These are phyloP conservation scores for Augochlora pura DNA, from an alignment of 1,140 invertebrate species.

Conservation along the genomic window DNA sequence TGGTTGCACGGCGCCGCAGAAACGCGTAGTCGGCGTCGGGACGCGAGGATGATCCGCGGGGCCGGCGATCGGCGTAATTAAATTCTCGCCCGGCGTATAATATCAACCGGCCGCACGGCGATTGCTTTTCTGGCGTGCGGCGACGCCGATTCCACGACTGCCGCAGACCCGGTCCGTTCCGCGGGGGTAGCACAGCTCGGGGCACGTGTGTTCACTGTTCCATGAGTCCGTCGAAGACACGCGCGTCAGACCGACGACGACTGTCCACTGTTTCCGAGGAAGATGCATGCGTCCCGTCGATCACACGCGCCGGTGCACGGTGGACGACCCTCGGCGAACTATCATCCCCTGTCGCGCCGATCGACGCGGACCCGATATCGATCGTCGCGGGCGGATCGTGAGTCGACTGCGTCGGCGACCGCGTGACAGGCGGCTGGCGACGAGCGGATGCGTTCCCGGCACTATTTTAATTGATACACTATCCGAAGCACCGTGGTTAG, in stretches of 20 bases:
- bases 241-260: background rate
- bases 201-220: slow-evolving; percentile 11
- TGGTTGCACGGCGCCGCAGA: slow-evolving; percentile 16
- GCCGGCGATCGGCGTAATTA: slow-evolving; percentile 1
- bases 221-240: background rate
- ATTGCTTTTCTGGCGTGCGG: background rate
- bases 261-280: background rate
- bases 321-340: background rate
- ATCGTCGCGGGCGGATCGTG: background rate
- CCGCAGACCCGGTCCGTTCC: too few relatives aligned
- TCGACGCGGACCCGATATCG: background rate
- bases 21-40: background rate
- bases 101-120: slow-evolving; percentile 3
- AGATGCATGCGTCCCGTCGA: background rate
- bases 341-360: background rate
- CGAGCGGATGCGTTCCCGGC: background rate
- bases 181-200: background rate
- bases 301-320: background rate
- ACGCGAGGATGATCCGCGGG: too few relatives aligned
- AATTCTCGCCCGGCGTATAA: slow-evolving; percentile 25
- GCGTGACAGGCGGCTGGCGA: too few relatives aligned
- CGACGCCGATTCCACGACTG: background rate
- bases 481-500: background rate
- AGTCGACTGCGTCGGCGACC: background rate
- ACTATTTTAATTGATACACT: slow-evolving; percentile 55